Evolutionary conservation across 2,113 vertebrate genomes (phyloP).

Genomic region (Uropsilus gracilis): DNA sequence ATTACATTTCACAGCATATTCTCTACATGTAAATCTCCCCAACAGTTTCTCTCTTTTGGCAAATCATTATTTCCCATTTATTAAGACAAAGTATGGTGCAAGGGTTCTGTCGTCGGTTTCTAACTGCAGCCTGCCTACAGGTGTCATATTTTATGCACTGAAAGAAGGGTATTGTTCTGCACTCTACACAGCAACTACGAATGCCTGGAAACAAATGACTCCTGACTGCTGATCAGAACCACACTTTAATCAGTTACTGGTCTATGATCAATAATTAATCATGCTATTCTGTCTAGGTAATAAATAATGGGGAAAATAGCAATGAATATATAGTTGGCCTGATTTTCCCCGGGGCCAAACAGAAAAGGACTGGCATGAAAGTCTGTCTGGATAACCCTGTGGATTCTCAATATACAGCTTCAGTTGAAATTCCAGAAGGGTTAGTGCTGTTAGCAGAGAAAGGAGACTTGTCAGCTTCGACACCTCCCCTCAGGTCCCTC

Average conservation of each 20-base stretch:
- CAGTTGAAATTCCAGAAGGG: slow-evolving; percentile 30
- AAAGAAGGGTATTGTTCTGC: slow-evolving; percentile 65
- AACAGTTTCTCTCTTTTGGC: slow-evolving; percentile 75
- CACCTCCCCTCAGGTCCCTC: neutral
- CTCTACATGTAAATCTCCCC: slow-evolving; percentile 71
- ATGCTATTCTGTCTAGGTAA: slow-evolving; percentile 80
- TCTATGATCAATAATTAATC: slow-evolving; percentile 84
- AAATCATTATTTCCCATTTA: slow-evolving; percentile 80
- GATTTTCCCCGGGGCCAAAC: slow-evolving; percentile 71
- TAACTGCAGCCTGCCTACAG: slow-evolving; percentile 71
- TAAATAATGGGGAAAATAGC: slow-evolving; percentile 82
- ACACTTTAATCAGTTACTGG: slow-evolving; percentile 82
- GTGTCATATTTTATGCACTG: slow-evolving; percentile 73
- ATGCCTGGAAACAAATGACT: slow-evolving; percentile 79
- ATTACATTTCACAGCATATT: slow-evolving; percentile 69
- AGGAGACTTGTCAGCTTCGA: slow-evolving; percentile 17
- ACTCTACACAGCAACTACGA: slow-evolving; percentile 25
- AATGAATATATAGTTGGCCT: slow-evolving; percentile 80
- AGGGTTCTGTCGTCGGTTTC: slow-evolving; percentile 41
- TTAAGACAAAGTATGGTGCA: slow-evolving; percentile 64
- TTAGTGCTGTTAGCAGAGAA: neutral
- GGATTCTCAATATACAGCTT: slow-evolving; percentile 1
- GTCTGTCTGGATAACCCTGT: slow-evolving; percentile 42
- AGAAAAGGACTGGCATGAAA: slow-evolving; percentile 59
- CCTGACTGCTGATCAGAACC: slow-evolving; percentile 82